Conservation (phyloP, 2,888 invertebrate species). For the Heliothis peltigera region DNA sequence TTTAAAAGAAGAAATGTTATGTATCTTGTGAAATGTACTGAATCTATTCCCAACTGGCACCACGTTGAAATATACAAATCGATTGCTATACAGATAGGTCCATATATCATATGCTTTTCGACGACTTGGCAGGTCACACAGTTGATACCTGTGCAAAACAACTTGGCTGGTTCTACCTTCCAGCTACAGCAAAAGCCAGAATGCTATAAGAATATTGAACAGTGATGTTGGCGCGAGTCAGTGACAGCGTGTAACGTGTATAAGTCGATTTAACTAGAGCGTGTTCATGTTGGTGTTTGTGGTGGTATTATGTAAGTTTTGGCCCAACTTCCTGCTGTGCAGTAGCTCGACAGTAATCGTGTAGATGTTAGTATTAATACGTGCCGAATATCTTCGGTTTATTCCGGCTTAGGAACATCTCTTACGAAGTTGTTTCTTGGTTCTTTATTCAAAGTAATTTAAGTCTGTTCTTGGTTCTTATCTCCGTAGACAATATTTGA, state of each 20-base stretch:
- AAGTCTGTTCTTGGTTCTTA: not conserved
- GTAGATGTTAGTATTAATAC: conserved; percentile 40
- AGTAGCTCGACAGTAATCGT: conserved; percentile 16
- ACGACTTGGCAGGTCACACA: conserved; percentile 17
- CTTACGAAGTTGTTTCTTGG: conserved; percentile 8
- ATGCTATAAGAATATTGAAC: conserved; percentile 1
- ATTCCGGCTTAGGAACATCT: conserved; percentile 16
- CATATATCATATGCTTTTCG: conserved; percentile 9
- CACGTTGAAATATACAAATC: too few relatives aligned
- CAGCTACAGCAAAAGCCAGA: not conserved
- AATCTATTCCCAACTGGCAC: too few relatives aligned
- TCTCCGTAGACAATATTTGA: not conserved
- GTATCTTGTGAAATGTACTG: too few relatives aligned
- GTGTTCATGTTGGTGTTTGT: conserved; percentile 26
- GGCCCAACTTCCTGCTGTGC: conserved; percentile 30
- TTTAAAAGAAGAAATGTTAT: not conserved
- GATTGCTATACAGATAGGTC: not conserved
- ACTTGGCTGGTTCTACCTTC: not conserved
- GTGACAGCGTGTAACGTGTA: conserved; percentile 9
- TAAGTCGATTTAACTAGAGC: conserved; percentile 43
- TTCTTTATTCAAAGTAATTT: conserved; percentile 1
- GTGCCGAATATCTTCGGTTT: conserved; percentile 26
- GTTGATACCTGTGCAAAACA: conserved; percentile 1
- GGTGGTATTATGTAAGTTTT: conserved; percentile 40
- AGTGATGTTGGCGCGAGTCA: conserved; percentile 2